Evolutionary conservation across 2,888 invertebrate species (phyloP).

Genomic region (Drosophila multiciliata): DNA sequence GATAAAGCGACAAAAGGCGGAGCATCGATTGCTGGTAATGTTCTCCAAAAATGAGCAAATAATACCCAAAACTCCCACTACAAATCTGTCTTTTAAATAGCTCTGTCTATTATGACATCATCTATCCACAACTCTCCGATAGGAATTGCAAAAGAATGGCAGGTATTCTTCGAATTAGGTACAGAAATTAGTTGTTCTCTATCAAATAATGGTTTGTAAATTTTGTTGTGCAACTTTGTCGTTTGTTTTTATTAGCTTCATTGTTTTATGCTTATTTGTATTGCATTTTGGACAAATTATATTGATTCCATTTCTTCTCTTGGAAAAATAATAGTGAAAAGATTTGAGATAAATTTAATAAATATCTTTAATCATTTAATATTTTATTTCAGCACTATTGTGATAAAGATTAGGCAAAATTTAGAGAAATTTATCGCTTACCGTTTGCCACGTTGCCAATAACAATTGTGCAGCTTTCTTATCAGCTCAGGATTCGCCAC

Average conservation of each 20-base stretch:
- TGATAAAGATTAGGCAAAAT: slow-evolving; percentile 77
- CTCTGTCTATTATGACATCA: background rate
- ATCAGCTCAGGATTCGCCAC: slow-evolving; percentile 55
- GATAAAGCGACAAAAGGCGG: background rate
- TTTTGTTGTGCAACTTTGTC: background rate
- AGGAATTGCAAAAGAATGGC: background rate
- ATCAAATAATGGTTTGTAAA: background rate
- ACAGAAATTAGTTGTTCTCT: background rate
- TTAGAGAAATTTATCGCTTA: slow-evolving; percentile 33
- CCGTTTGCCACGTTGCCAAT: slow-evolving; percentile 53
- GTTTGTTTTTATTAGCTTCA: background rate
- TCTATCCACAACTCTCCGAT: background rate
- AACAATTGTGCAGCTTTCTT: slow-evolving; percentile 71
- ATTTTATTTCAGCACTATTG: slow-evolving; percentile 69
- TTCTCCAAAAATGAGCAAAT: background rate
- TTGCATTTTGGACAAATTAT: background rate
- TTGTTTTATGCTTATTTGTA: background rate
- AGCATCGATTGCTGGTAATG: background rate
- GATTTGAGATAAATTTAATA: background rate
- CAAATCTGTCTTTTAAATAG: background rate
- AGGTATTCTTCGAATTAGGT: background rate
- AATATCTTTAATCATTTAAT: slow-evolving; percentile 34
- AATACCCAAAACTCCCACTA: background rate
- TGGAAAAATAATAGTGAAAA: background rate
- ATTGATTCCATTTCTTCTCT: background rate